phyloP scores from a whole-genome alignment of 2,113 vertebrate species.

The Tonatia bakeri region DNA sequence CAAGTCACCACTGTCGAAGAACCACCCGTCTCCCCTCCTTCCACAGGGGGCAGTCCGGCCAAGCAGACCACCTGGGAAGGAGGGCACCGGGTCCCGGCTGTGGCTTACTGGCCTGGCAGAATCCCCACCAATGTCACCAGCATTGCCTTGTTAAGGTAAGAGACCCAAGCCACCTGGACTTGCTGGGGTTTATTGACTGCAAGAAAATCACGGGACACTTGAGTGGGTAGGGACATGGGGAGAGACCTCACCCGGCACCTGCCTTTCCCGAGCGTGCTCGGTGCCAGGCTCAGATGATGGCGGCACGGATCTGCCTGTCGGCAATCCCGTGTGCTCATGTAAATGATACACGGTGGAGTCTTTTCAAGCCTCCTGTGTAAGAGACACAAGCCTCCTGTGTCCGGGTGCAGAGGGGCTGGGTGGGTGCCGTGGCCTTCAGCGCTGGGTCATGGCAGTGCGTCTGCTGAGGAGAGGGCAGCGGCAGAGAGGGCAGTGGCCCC shows the following conservation, averaged over 20 bases:
- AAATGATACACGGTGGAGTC: background rate
- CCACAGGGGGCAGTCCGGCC: conserved; percentile 90
- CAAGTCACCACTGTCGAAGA: background rate
- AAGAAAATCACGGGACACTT: rapidly evolving
- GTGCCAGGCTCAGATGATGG: rapidly evolving
- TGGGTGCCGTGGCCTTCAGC: rapidly evolving
- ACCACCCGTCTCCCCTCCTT: background rate
- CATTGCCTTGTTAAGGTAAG: conserved; percentile 88
- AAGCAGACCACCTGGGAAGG: conserved; percentile 98
- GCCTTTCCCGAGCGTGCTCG: background rate
- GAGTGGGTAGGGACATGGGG: background rate
- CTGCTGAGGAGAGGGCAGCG: background rate
- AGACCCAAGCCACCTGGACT: background rate
- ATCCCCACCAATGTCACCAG: conserved; percentile 85
- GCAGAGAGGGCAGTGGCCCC: rapidly evolving
- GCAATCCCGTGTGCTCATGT: background rate
- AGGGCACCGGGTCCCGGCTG: conserved; percentile 91
- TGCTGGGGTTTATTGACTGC: no score
- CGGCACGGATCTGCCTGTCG: rapidly evolving
- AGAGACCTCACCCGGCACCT: rapidly evolving
- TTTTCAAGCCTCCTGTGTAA: rapidly evolving
- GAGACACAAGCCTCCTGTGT: background rate
- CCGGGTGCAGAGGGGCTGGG: background rate
- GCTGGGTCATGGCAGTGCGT: rapidly evolving
- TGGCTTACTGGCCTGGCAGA: conserved; percentile 90